Conservation (phyloP, 35 echinoderm and acorn worm species). For the Diadema setosum region DNA sequence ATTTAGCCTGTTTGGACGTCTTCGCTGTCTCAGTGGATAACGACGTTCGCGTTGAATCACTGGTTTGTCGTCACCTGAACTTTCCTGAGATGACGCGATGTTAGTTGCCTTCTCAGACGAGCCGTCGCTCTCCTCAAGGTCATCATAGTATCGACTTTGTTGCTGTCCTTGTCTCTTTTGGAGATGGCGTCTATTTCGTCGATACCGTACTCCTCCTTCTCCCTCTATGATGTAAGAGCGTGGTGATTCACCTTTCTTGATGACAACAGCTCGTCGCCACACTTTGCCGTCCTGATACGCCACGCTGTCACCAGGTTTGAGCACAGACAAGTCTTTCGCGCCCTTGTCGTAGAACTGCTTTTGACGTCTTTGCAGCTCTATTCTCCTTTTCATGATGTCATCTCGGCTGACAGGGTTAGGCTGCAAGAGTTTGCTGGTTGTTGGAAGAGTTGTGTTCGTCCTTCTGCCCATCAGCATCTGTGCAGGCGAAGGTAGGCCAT, state of each 20-base stretch:
- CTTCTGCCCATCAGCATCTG: constrained; percentile 45
- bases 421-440: background rate
- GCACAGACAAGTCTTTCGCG: background rate
- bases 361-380: background rate
- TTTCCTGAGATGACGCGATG: background rate
- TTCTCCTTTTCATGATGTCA: background rate
- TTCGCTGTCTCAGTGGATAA: background rate
- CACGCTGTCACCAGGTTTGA: background rate
- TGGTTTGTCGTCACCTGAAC: background rate
- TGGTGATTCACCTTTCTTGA: background rate
- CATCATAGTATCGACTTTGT: background rate
- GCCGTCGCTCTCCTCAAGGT: background rate
- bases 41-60: background rate
- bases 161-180: background rate
- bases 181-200: background rate
- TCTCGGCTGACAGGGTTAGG: background rate
- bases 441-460: constrained; percentile 21
- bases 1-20: background rate
- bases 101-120: background rate
- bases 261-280: background rate
- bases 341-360: background rate
- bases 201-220: background rate
- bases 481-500: background rate
- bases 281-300: background rate
- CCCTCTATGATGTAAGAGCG: background rate